Evolutionary conservation across 2,797 vertebrate genomes (phyloP), one percentile per base, ranked within the genome.

Genomic region (Fistularia commersonii): DNA sequence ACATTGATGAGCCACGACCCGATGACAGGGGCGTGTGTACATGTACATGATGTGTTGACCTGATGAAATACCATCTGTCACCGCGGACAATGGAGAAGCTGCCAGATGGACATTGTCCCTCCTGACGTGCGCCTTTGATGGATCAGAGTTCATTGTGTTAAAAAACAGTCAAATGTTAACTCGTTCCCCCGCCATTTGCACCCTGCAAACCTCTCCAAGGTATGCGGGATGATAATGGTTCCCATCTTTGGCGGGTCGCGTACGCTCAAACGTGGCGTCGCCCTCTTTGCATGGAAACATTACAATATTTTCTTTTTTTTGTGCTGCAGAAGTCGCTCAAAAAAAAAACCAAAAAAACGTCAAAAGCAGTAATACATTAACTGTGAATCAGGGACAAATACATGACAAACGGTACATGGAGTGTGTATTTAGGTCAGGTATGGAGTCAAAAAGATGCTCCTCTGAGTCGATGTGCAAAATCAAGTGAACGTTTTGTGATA

Each of bases 91-190:
- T 83, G 51, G 69, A 77, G 88, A 89, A 88, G 77, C 77, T 81
- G 67, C 88, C 77, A 82, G 88, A 86, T 77, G 73, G 76, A 74
- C 84, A 87, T 86, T 88, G 79, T 89, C 72, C 81, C 1, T 66
- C 39, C 77, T 49, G 68, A 41, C 57, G 65, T 60, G 68, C 64
- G 73, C 77, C 83, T 84, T 83, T 80, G 84, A 87, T 80, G 78
- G 85, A 85, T 87, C 80, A 80, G 61, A 68, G 79, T 57, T 66
- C 82, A 84, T 90, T 89, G 87, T 90, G 70, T 57, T 65, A 61
- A 64, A 23, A 23, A 77, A 57, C 69, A 58, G 63, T 67, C 67
- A 64, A 74, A 79, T 57, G 39, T 88, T 84, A 81, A 84, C 82
- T 74, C 73, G 71, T 74, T 64, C 58, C 46, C 74, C 55, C 66